phyloP scores from a whole-genome alignment of 2,888 invertebrate species.

The Apotomis turbidana region DNA sequence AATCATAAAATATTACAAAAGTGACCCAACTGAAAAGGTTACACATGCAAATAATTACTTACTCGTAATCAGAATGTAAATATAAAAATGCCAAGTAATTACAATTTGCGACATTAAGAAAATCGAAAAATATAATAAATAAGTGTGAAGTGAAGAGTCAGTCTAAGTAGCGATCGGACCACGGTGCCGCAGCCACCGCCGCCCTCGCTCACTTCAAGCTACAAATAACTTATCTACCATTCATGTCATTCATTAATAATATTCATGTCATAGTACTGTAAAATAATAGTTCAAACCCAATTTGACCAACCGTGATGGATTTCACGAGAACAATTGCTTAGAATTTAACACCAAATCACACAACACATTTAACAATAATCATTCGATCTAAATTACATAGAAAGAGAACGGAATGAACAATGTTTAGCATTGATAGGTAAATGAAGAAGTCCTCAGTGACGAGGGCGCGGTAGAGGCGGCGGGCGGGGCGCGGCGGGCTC shows the following conservation, averaged over 20 bases:
- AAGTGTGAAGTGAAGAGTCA: slow-evolving; percentile 38
- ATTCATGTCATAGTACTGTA: slow-evolving; percentile 29
- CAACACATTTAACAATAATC: slow-evolving; percentile 68
- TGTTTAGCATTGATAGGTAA: slow-evolving; percentile 62
- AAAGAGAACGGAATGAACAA: slow-evolving; percentile 76
- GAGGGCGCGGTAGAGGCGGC: slow-evolving; percentile 45
- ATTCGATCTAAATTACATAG: slow-evolving; percentile 71
- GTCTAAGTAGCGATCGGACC: slow-evolving; percentile 26
- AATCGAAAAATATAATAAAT: slow-evolving; percentile 29
- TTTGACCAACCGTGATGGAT: slow-evolving; percentile 55
- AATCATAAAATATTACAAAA: slow-evolving; percentile 46
- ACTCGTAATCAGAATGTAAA: slow-evolving; percentile 33
- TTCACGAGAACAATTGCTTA: slow-evolving; percentile 59
- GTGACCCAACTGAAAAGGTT: slow-evolving; percentile 53
- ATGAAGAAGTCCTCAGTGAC: slow-evolving; percentile 58
- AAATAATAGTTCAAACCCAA: slow-evolving; percentile 48
- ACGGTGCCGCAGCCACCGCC: not conserved
- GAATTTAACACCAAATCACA: slow-evolving; percentile 73
- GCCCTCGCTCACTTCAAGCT: slow-evolving; percentile 19
- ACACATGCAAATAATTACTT: slow-evolving; percentile 37
- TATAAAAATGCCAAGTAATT: slow-evolving; percentile 37
- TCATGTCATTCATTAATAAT: slow-evolving; percentile 29
- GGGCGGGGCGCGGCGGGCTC: slow-evolving; percentile 49
- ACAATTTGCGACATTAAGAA: slow-evolving; percentile 21
- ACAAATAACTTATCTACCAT: slow-evolving; percentile 30